phyloP scores from a whole-genome alignment of 37 sponge, comb jelly and placozoan genomes.

The Axinella damicornis region DNA sequence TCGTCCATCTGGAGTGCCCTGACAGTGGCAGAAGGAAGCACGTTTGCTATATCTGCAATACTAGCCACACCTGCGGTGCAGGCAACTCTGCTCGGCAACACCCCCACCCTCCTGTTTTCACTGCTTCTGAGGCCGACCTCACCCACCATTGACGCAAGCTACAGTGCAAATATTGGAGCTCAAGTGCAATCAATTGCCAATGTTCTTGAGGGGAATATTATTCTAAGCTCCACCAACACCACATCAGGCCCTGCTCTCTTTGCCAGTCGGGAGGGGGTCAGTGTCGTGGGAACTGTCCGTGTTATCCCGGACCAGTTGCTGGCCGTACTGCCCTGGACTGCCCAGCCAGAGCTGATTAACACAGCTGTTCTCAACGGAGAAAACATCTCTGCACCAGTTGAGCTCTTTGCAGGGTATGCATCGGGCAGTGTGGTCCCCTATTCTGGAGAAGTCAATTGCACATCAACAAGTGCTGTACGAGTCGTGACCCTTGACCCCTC shows the following conservation, averaged over 20 bases:
- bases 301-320: constrained; percentile 35
- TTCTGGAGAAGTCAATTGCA: constrained; percentile 19
- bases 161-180: constrained; percentile 13
- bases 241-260: constrained; percentile 32
- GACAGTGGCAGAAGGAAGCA: constrained; percentile 14
- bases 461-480: neutral
- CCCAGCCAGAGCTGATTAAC: constrained; percentile 64
- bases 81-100: neutral
- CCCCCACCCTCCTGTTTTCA: constrained; percentile 12
- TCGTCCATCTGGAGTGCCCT: constrained; percentile 23
- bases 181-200: constrained; percentile 45
- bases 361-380: constrained; percentile 64
- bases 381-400: neutral
- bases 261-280: neutral
- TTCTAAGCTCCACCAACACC: neutral
- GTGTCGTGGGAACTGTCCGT: constrained; percentile 23
- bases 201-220: constrained; percentile 50
- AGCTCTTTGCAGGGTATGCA: constrained; percentile 19
- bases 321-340: constrained; percentile 56
- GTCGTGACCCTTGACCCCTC: neutral
- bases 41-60: constrained; percentile 32
- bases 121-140: neutral
- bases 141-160: neutral
- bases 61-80: constrained; percentile 3
- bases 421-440: constrained; percentile 24